A percentile compares a stretch with the other conserved stretches of the same genome.
Conservation (phyloP, 2,888 invertebrate genomes). For the Coremacera marginata region DNA sequence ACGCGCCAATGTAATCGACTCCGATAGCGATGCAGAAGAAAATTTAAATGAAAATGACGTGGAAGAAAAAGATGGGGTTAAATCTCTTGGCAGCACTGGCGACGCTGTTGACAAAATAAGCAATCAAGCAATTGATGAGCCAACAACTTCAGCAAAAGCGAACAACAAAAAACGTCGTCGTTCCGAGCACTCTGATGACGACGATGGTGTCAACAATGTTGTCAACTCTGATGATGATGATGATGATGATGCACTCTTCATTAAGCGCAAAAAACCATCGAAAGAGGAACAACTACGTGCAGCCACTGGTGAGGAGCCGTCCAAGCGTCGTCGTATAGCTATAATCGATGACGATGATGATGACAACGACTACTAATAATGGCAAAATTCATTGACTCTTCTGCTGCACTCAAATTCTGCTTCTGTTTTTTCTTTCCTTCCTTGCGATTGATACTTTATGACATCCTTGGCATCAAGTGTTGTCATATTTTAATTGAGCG, state of each 20-base stretch:
- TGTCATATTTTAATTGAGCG: constrained; percentile 28
- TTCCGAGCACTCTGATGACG: constrained; percentile 42
- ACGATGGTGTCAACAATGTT: constrained; percentile 16
- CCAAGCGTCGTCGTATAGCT: constrained; percentile 66
- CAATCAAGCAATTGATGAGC: constrained; percentile 41
- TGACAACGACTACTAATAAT: constrained; percentile 48
- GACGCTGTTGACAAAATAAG: constrained; percentile 55
- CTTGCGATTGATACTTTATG: neutral
- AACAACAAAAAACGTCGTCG: constrained; percentile 47
- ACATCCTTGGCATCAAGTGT: neutral
- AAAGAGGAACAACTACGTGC: constrained; percentile 41
- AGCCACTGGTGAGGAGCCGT: constrained; percentile 51
- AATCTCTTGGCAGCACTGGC: constrained; percentile 34
- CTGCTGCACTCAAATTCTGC: neutral
- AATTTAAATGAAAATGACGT: constrained; percentile 36
- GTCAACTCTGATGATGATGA: constrained; percentile 52
- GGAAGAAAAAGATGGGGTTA: constrained; percentile 6
- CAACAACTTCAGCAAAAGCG: constrained; percentile 36
- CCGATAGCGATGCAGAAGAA: constrained; percentile 61
- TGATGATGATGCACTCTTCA: constrained; percentile 61
- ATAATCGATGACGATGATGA: constrained; percentile 67
- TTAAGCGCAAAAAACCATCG: constrained; percentile 60
- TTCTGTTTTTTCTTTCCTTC: neutral
- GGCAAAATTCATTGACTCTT: neutral
- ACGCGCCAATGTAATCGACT: constrained; percentile 67